Evolutionary conservation across 2,797 vertebrate species (phyloP), one percentile per base, ranked within the genome.

Genomic region (Thamnophis elegans): DNA sequence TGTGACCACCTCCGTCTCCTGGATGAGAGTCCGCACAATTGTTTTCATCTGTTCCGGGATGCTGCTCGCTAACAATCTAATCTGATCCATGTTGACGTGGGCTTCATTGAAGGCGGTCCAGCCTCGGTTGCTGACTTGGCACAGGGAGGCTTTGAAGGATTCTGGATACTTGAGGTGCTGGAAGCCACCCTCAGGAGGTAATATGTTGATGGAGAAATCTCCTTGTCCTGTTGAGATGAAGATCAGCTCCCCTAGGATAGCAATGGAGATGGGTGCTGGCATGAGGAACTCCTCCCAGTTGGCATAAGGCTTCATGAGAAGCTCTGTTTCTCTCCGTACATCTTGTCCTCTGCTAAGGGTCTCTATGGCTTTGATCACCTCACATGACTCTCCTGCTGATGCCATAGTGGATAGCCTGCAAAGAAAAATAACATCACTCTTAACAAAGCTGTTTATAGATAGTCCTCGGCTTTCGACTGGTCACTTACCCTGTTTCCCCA

Each of bases 101-200:
- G 95, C 95, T 25, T 96, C 92, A 5, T 95, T 96, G 91, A 97
- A 97, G 32, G 95, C 95, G 3, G 14, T 18, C 96, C 96, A 96
- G 2, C 95, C 95, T 87, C 78, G 65, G 28, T 95, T 96, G 91
- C 94, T 94, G 42, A 96, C 94, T 91, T 97, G 96, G 28, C 93
- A 95, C n/a, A 97, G 92, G 36, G 95, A 96, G 5, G 95, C 94
- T 1, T 94, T 94, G 88, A 96, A 97, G 10, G 96, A 96, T 47
- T 96, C 92, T 22, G 96, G 94, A 25, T 96, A 96, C 65, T 90
- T 95, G 16, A 96, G 92, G 60, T 90, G 73, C 68, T 90, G 85
- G 92, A 91, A 94, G 32, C 92, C 93, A 0, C 22, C 88, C 10
- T 82, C 54, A 9, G 92, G 93, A 1, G 59, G 62, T 16, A 28